Evolutionary conservation across 2,113 vertebrate genomes (phyloP).

Genomic region (Triplophysa dalaica): DNA sequence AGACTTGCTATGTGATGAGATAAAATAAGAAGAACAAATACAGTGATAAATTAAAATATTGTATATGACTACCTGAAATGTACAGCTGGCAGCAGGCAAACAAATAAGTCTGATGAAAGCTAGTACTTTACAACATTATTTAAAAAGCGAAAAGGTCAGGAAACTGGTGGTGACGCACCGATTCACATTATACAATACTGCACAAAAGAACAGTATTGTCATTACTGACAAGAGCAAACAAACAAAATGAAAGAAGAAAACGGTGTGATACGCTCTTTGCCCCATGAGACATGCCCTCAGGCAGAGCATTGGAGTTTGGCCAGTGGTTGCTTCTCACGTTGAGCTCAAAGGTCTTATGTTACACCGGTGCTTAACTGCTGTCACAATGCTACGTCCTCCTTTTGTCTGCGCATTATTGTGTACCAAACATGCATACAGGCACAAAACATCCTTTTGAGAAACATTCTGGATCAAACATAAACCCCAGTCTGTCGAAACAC

Average conservation of each 20-base stretch:
- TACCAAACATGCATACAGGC: constrained; percentile 46
- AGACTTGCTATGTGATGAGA: not conserved
- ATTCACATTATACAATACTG: constrained; percentile 6
- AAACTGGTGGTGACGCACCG: not conserved
- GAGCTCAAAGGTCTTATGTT: constrained; percentile 32
- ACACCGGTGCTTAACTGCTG: constrained; percentile 27
- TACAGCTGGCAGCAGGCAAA: not conserved
- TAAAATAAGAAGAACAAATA: not conserved
- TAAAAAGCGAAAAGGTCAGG: not conserved
- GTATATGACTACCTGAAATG: not conserved
- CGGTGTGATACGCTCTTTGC: not conserved
- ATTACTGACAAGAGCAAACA: not conserved
- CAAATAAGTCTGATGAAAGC: too few species aligned
- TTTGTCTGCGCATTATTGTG: constrained; percentile 48
- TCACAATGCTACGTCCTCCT: constrained; percentile 44
- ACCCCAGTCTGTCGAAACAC: constrained; percentile 4
- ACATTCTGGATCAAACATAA: constrained; percentile 37
- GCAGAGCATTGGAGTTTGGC: not conserved
- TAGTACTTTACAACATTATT: not conserved
- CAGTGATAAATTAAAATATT: not conserved
- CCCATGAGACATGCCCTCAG: not conserved
- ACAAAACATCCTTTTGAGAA: constrained; percentile 52
- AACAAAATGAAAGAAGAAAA: not conserved
- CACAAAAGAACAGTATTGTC: constrained; percentile 7
- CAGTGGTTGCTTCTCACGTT: not conserved